Conservation (phyloP, 2,888 invertebrate species). For the Andrena minutula region DNA sequence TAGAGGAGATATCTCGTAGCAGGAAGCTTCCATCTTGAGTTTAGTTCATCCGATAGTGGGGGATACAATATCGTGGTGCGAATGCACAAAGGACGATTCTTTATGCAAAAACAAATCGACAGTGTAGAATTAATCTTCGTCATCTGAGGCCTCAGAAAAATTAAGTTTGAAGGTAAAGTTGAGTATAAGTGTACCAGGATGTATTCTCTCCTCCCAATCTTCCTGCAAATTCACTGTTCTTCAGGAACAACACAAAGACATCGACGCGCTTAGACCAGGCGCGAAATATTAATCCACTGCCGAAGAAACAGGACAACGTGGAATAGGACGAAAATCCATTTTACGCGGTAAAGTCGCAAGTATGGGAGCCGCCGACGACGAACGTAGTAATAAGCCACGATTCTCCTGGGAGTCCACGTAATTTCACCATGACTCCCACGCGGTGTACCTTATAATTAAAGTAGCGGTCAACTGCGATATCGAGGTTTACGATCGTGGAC, state of each 20-base stretch:
- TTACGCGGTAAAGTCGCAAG: constrained; percentile 3
- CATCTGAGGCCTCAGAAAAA: too few relatives aligned
- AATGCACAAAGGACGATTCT: too few relatives aligned
- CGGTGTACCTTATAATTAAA: constrained; percentile 76
- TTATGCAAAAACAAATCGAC: too few relatives aligned
- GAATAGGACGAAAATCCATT: constrained; percentile 21
- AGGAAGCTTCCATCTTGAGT: too few relatives aligned
- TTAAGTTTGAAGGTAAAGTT: too few relatives aligned
- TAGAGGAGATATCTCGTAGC: too few relatives aligned
- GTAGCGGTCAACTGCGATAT: constrained; percentile 70
- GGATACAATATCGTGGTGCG: too few relatives aligned
- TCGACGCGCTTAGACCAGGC: neutral
- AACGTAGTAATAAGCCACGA: constrained; percentile 51
- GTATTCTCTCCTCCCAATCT: constrained; percentile 14
- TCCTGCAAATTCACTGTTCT: constrained; percentile 21
- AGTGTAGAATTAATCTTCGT: too few relatives aligned
- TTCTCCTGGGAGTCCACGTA: constrained; percentile 59
- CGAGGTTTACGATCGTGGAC: constrained; percentile 74
- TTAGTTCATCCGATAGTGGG: too few relatives aligned
- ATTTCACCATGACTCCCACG: constrained; percentile 57
- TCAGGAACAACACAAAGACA: constrained; percentile 19
- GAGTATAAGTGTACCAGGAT: neutral
- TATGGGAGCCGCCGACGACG: constrained; percentile 3
- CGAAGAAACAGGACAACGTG: constrained; percentile 9
- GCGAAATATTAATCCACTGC: constrained; percentile 13